Evolutionary conservation across 2,113 vertebrate species (phyloP), one percentile per base, ranked within the genome.

Genomic region (Rhinichthys klamathensis): DNA sequence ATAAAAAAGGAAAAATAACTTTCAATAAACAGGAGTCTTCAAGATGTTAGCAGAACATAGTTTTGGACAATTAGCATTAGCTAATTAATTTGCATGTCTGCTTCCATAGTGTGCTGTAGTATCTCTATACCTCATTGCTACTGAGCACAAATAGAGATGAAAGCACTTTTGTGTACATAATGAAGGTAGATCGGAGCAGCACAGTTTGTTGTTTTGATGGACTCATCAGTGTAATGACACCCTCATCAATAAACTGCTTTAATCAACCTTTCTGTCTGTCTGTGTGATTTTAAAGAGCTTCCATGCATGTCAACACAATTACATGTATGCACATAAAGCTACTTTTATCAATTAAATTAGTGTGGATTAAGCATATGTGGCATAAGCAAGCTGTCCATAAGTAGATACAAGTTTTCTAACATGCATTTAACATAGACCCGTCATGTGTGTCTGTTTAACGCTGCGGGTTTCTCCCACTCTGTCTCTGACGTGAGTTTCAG

Each of bases 181-280:
- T 67, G 51, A 84, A 46, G 13, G 46, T 58, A 87, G 54, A 23
- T 23, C 18, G 23, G 7, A 56, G 27, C 56, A 27, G 44, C 35
- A 58, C 25, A 65, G 30, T 82, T 82, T 56, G 65, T 80, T 80
- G 30, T 87, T 85, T 84, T 84, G 61, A 63, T 67, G 54, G 58
- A 80, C 51, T 32, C 77, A 77, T 86, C 81, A 27, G 65, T 87
- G 61, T 81, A 78, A 72, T 73, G 76, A 58, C 72, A 78, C 46
- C 11, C 83, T 77, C 82, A 89, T 90, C 77, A 89, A 87, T 88
- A 87, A 90, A 91, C 60, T 44, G 84, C 65, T 86, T 80, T 46
- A 76, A 83, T 77, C 38, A 25, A 88, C 67, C 65, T 87, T 30
- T 73, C 54, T 88, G 61, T 74, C 35, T 86, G n/a, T 79, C 6